Evolutionary conservation across 2,888 invertebrate genomes (phyloP), one percentile per base, ranked within the genome.

Genomic region (Drosophila birchii): DNA sequence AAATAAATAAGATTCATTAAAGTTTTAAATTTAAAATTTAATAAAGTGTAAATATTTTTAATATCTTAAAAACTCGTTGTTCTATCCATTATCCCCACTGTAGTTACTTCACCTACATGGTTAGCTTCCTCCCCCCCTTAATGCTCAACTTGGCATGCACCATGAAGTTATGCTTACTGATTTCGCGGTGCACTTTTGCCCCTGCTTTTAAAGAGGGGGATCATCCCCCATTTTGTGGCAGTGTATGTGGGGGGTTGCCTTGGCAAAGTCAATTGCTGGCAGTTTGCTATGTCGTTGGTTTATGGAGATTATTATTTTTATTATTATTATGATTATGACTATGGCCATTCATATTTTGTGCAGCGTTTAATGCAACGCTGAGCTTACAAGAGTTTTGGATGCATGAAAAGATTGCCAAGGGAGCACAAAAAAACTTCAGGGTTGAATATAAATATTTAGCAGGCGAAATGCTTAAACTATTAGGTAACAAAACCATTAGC

Each of bases 311-410:
- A 78, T 75, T 67, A 72, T 73, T 73, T 76, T 67, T 54, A 43
- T 45, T 47, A 47, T 53, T 53, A 36, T 53, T 53, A 53, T 53
- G 51, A 60, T 72, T 45, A 64, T 66, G 69, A 68, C 60, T 69
- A 62, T 73, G 39, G 68, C 76, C 76, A 80, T 71, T 73, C 61
- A 45, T 57, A 67, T 56, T 45, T 67, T 59, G 14, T 62, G 66
- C 61, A 74, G 67, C 87, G 68, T 75, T 84, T 76, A 73, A 69
- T 86, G 88, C 86, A 86, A 78, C 86, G 77, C 66, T 86, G 69
- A 75, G 68, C 74, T 69, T 61, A 44, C 44, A 67, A 54, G 63
- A 41, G 68, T 59, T 68, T 39, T 18, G 58, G 85, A 64, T 53
- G 57, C 58, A 64, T 53, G 26, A 41, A 71, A 44, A 55, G 45